Percentiles rank a stretch among this genome's conserved stretches.
These are phyloP conservation scores for Eulemur rufifrons DNA, from an alignment of 2,113 vertebrate genomes.

Conservation along the genomic window DNA sequence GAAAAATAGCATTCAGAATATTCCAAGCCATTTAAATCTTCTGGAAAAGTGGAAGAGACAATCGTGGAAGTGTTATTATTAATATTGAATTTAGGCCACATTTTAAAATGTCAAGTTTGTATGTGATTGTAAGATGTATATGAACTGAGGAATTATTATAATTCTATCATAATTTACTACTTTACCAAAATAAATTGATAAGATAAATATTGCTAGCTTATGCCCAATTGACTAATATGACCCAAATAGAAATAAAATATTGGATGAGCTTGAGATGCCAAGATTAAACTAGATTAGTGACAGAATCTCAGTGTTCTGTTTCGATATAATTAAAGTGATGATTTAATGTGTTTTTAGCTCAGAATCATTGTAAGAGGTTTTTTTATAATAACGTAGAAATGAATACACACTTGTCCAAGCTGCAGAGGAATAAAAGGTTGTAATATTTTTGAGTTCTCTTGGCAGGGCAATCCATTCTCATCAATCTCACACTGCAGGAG, in stretches of 20 bases:
- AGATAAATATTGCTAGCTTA: conserved; percentile 18
- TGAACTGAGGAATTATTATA: conserved; percentile 52
- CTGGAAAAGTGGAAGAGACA: not conserved
- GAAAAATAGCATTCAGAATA: not conserved
- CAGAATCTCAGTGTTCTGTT: conserved; percentile 77
- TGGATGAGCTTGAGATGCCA: conserved; percentile 70
- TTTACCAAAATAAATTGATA: conserved; percentile 67
- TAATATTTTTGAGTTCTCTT: conserved; percentile 70
- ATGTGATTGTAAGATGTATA: conserved; percentile 44
- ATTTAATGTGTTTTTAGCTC: conserved; percentile 80
- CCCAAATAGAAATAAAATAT: conserved; percentile 79
- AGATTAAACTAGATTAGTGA: conserved; percentile 75
- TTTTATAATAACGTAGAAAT: conserved; percentile 71
- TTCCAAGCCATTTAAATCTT: not conserved
- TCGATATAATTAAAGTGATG: conserved; percentile 81
- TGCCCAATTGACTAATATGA: conserved; percentile 63
- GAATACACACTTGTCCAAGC: conserved; percentile 53
- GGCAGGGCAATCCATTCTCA: conserved; percentile 75
- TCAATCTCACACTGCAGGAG: conserved; percentile 44
- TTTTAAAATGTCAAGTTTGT: conserved; percentile 42
- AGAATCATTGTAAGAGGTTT: conserved; percentile 75
- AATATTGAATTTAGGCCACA: not conserved
- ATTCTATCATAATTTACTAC: conserved; percentile 48
- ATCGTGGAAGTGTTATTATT: too few relatives aligned
- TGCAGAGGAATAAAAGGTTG: conserved; percentile 74